Base-by-base conservation (phyloP, 2,797 vertebrate species). In the Chelidonichthys spinosus region DNA sequence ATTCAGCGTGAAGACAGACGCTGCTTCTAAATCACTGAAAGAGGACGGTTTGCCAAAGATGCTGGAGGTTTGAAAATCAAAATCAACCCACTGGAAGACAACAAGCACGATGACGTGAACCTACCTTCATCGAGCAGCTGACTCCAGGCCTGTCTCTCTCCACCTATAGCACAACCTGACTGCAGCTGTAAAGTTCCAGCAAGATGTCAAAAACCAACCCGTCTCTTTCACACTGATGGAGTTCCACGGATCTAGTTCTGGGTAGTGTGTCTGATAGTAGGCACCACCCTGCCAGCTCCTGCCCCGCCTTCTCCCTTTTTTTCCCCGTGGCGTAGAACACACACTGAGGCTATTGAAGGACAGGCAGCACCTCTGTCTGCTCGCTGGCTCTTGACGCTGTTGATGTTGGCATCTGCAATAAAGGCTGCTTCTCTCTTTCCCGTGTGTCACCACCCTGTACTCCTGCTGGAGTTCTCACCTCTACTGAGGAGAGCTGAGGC, bases 401-500 rank as follows among this genome's bases (percentile, higher is more conserved):
- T 92, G 88, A 84, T 66, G 72, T 92, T 93, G 92, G 90, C 90
- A 84, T 79, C 63, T 77, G 79, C 55, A 75, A 88, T 87, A 88
- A 90, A 88, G 78, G 67, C 68, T 25, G 81, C 72, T 82, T 92
- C 90, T 90, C 87, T 91, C 84, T 87, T 60, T 89, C 56, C 78
- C 76, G 71, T 54, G 47, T 50, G 76, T 69, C 58, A 64, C 47
- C 69, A 69, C 53, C 65, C 79, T 68, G 64, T 67, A 77, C 79
- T 82, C 83, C 62, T 66, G 78, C 79, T 76, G 75, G 61, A 75
- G 73, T 25, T 54, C 68, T 90, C 82, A 88, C 90, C 84, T 89
- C 86, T 78, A 70, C 76, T 74, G 85, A 84, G 81, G 79, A 89
- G 85, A 85, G 73, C 74, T 74, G 37, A 74, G 83, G 78, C 76